Conservation (phyloP, 2,888 invertebrate species). For the Agrotis segetum region DNA sequence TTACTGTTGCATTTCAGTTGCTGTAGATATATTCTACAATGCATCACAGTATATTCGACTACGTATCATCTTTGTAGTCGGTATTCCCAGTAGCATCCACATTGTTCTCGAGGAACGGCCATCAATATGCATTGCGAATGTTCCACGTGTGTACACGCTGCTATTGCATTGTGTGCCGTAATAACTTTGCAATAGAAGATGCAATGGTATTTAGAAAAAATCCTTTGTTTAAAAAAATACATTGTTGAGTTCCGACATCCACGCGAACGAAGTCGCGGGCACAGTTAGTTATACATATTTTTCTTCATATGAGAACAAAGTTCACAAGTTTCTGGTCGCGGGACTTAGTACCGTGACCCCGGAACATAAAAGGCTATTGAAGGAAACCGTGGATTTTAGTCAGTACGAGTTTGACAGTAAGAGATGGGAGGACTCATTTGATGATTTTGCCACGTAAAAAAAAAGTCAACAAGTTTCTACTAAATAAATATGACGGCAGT, state of each 20-base stretch:
- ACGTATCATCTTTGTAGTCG: constrained; percentile 18
- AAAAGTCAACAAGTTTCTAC: neutral
- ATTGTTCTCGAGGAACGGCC: constrained; percentile 16
- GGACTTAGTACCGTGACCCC: too few relatives aligned
- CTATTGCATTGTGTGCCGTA: constrained; percentile 31
- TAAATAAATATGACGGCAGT: constrained; percentile 1
- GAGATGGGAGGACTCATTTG: too few relatives aligned
- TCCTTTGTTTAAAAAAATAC: too few relatives aligned
- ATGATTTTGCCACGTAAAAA: too few relatives aligned
- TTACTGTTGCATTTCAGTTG: too few relatives aligned
- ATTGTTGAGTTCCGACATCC: too few relatives aligned
- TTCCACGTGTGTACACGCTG: constrained; percentile 7
- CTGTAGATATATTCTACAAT: neutral
- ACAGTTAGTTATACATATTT: too few relatives aligned
- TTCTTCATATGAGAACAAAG: too few relatives aligned
- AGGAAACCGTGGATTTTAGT: too few relatives aligned
- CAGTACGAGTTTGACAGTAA: too few relatives aligned
- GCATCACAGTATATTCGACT: neutral
- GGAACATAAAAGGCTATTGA: too few relatives aligned
- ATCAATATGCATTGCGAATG: constrained; percentile 47
- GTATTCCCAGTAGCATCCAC: constrained; percentile 32
- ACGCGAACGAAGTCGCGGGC: too few relatives aligned
- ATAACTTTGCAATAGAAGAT: constrained; percentile 28
- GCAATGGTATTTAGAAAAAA: neutral
- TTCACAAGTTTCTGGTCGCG: neutral